Evolutionary conservation across 2,113 vertebrate species (phyloP), one percentile per base, ranked within the genome.

Genomic region (Xiphorhynchus elegans): DNA sequence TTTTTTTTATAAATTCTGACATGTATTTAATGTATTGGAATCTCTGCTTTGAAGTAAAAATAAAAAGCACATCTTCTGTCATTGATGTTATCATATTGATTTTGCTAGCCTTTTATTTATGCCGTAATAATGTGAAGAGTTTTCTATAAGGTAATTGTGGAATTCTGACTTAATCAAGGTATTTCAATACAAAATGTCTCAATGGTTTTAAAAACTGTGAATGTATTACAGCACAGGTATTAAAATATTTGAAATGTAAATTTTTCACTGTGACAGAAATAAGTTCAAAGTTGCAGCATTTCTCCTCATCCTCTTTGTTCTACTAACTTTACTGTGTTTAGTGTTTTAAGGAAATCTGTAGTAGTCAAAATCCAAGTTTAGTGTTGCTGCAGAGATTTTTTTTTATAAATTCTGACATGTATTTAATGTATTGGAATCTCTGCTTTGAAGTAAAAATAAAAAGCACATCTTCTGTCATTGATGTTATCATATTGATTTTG

Each of bases 371-470:
- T n/a, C n/a, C n/a, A n/a, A n/a, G n/a, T n/a, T n/a, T n/a, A n/a
- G n/a, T n/a, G n/a, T n/a, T n/a, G n/a, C n/a, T n/a, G n/a, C n/a
- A n/a, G n/a, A n/a, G n/a, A n/a, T n/a, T n/a, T n/a, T n/a, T n/a
- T 42, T 47, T 77, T 92, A 87, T 4, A 26, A 81, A 91, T 59
- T 92, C 58, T 92, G 89, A 66, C 31, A 31, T 1, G 4, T 42
- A 58, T 73, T 90, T 89, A 90, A 77, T 84, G 23, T 90, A 86
- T 93, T 93, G 72, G 94, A 91, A 81, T 63, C 49, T 72, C 81
- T 53, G 33, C 50, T 90, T 94, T 94, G 84, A 95, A 74, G 84
- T 93, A 78, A 52, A 87, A 95, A 83, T 87, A 76, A 90, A 92
- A 93, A 80, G 37, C 37, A 74, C 11, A 13, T 83, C 76, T 83